Percentiles rank a stretch among this genome's conserved stretches.
Conservation (phyloP, 2,797 vertebrate species). For the Syndactyla subalaris region DNA sequence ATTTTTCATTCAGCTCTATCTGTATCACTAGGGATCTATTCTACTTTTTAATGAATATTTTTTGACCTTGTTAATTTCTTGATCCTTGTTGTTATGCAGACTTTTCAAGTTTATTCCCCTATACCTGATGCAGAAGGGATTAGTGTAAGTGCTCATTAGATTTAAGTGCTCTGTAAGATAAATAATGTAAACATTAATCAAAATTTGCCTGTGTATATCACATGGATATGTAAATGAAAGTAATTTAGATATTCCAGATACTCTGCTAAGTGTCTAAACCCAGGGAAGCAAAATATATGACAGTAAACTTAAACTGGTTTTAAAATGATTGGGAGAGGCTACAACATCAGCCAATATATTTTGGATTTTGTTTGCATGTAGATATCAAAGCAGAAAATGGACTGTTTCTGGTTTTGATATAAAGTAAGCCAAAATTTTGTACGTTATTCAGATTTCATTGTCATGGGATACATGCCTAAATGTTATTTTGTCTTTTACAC, state of each 20-base stretch:
- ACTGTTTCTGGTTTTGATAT: not conserved
- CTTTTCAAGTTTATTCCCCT: not conserved
- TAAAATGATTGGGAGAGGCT: not conserved
- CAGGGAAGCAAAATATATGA: not conserved
- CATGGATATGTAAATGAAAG: not conserved
- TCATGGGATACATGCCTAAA: not conserved
- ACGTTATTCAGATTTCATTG: not conserved
- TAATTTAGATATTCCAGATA: not conserved
- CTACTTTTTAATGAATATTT: not conserved
- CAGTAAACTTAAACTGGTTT: not conserved
- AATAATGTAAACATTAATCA: constrained; percentile 11
- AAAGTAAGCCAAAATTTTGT: not conserved
- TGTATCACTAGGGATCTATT: not conserved
- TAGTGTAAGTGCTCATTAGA: not conserved
- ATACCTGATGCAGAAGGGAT: not conserved
- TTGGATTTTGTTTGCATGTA: not conserved
- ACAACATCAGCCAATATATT: not conserved
- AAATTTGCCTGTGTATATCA: not conserved
- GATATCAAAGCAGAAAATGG: not conserved
- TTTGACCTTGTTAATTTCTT: not conserved
- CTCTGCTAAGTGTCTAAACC: not conserved
- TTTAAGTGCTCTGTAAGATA: not conserved
- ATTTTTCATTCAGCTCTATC: not conserved
- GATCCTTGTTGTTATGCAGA: not conserved
- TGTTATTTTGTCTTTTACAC: not conserved